Base-by-base conservation (phyloP, 2,888 invertebrate species). In the Noctua pronuba region DNA sequence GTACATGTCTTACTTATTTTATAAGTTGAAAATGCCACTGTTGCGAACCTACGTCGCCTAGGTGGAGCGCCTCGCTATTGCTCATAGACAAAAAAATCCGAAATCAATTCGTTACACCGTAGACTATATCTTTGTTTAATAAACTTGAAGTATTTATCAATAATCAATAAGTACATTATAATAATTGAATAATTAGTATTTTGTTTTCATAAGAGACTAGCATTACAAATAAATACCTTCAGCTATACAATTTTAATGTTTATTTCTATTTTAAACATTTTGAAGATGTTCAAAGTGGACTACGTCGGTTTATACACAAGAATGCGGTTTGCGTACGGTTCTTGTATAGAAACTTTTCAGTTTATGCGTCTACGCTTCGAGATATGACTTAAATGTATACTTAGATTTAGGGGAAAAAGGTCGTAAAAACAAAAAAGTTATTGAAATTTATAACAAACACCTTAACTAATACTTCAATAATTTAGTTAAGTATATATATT, bases 171-270 rank as follows among this genome's bases (percentile, higher is more conserved):
- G 96, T 96, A 96, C 96, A 95, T 96, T 96, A 96, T 94, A 95
- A 96, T 96, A 96, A 96, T 96, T 96, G 96, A 96, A 96, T 96
- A 96, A 95, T 96, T 96, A 96, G 96, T 96, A 96, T 96, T 93
- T 96, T 95, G 95, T 95, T 96, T 96, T 96, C 96, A 96, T 96
- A 96, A 96, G 96, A 96, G 95, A 96, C 96, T 96, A 96, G 96
- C 96, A 96, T 96, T 96, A 96, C 96, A 96, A 96, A 96, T 96
- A 95, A 96, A 96, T 96, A 96, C 94, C 95, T 95, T 96, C 96
- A 96, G 96, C 96, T 96, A 96, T 96, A 96, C 96, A 96, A 95
- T 95, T 94, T 96, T 94, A 95, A 96, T 95, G 95, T 96, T 95
- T 95, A 94, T 95, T 95, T 94, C 95, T 95, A 95, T 95, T 95